These are phyloP conservation scores for Formicarius rufipectus DNA, from an alignment of 2,113 vertebrate genomes.

Conservation along the genomic window DNA sequence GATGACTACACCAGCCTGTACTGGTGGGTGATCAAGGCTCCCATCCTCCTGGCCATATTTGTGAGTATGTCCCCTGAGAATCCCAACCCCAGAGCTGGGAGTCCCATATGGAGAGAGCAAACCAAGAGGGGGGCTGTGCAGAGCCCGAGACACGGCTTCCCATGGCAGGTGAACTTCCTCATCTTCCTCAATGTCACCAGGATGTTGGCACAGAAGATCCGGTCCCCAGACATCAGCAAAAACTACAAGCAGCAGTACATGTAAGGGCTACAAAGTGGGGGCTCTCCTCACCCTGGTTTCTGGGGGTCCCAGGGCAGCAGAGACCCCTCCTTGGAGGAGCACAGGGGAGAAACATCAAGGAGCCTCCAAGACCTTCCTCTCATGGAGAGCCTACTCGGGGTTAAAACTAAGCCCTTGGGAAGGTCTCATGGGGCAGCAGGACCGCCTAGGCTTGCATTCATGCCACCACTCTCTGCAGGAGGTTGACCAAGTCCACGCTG, in stretches of 20 bases:
- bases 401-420: neutral
- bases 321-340: neutral
- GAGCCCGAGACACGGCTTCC: neutral
- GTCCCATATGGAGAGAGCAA: accelerated
- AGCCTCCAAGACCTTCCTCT: neutral
- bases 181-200: slow-evolving; percentile 79
- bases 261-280: slow-evolving; percentile 29
- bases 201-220: slow-evolving; percentile 72
- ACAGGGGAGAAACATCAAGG: neutral
- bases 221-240: slow-evolving; percentile 51
- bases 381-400: neutral
- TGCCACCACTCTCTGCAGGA: neutral
- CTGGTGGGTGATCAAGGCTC: slow-evolving; percentile 79
- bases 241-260: slow-evolving; percentile 61
- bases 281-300: accelerated
- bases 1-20: slow-evolving; percentile 67
- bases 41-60: slow-evolving; percentile 74
- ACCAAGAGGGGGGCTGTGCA: neutral
- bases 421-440: neutral
- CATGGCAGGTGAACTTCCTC: slow-evolving; percentile 50
- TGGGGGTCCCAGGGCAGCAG: neutral
- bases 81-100: neutral
- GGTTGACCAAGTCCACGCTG: slow-evolving; percentile 66
- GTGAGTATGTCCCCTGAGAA: slow-evolving; percentile 50
- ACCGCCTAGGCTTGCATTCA: neutral